Evolutionary conservation across 2,797 vertebrate species (phyloP), one percentile per base, ranked within the genome.

Genomic region (Acrossocheilus wenchowensis): DNA sequence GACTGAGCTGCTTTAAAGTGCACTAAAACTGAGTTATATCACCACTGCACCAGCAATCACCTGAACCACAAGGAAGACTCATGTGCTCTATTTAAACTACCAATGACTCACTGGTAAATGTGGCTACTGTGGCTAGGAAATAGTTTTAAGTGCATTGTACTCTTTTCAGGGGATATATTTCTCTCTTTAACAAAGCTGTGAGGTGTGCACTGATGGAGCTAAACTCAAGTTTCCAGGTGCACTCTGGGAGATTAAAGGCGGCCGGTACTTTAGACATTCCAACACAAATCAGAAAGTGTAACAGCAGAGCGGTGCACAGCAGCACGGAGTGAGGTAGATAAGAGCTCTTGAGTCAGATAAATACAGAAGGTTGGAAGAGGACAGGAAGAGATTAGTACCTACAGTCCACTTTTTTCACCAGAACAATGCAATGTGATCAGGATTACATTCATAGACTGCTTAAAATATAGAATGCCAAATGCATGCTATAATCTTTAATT

Each of bases 221-320:
- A 36, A 57, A 50, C 64, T 87, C 10, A 9, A 73, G 36, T 84
- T 54, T 82, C 82, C 82, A 85, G 80, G 87, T 87, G 88, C 74
- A 83, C 19, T 77, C 12, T 66, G 45, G 30, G 74, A 87, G 85
- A 89, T 89, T 87, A 86, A 87, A 86, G 9, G 52, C 68, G 2
- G 36, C 21, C 6, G 30, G 60, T 26, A n/a, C 34, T 71, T 81
- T 54, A 77, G 34, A 78, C 41, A 50, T 15, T 66, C 26, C 23
- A 39, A n/a, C 26, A 83, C 60, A 82, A 82, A 81, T 86, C 72
- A 43, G 69, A n/a, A 60, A 74, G 30, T 48, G 34, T 48, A 62
- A 66, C 36, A 82, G 60, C 45, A 77, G 36, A 88, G 68, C 30
- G 9, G 34, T 50, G 43, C 60, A 79, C 19, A 62, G 57, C 30